phyloP scores from a whole-genome alignment of 1,140 invertebrate species.

The Ctenoplectra terminalis region DNA sequence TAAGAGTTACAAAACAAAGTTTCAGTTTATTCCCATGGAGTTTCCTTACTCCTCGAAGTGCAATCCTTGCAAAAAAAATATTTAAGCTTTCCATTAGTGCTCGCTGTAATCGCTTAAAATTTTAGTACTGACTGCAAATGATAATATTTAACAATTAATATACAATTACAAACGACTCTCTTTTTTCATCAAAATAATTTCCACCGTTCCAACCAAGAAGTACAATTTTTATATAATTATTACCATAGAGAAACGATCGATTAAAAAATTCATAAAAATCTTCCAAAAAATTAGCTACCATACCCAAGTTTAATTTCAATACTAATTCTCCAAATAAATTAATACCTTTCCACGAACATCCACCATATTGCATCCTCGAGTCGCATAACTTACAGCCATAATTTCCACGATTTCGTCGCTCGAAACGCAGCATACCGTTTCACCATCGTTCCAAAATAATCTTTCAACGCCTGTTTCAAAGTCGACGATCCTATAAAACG shows the following conservation, averaged over 20 bases:
- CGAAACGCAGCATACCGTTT: not conserved
- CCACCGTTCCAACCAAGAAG: no score
- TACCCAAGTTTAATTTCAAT: not conserved
- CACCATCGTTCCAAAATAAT: not conserved
- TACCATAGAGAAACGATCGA: no score
- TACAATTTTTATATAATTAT: no score
- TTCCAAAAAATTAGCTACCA: not conserved
- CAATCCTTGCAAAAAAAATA: no score
- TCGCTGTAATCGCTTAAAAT: no score
- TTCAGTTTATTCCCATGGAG: no score
- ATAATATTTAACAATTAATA: no score
- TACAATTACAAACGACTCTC: no score
- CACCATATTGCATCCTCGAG: not conserved
- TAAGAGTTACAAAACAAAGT: not conserved
- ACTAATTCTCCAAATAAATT: not conserved
- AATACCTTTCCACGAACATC: not conserved
- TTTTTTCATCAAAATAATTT: no score
- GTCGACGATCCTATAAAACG: slow-evolving; percentile 20
- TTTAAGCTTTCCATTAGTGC: no score
- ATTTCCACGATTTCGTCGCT: not conserved
- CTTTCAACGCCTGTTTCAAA: not conserved
- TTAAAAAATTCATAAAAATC: not conserved
- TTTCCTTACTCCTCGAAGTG: no score
- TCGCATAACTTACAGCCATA: not conserved
- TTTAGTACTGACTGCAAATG: no score